A percentile compares a stretch with the other conserved stretches of the same genome.
phyloP scores from a whole-genome alignment of 2,888 invertebrate genomes.

The Ceraclea dissimilis region DNA sequence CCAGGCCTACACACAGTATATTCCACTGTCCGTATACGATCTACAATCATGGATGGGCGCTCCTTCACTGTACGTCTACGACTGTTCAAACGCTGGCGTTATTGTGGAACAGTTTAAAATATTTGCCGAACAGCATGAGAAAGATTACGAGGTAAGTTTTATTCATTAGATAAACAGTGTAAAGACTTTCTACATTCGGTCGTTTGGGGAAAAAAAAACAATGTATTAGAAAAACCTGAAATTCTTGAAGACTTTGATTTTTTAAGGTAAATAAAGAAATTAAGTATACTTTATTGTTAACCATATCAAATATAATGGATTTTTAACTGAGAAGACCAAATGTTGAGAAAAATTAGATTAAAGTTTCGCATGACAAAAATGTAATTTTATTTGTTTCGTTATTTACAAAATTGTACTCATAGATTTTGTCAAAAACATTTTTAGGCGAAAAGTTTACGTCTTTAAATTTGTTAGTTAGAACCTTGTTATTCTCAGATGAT shows the following conservation, averaged over 20 bases:
- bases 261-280: background rate
- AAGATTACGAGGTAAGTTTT: slow-evolving; percentile 58
- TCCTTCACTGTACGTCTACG: slow-evolving; percentile 98
- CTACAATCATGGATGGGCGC: slow-evolving; percentile 99
- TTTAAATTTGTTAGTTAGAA: too few relatives aligned
- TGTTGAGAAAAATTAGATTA: too few relatives aligned
- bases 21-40: slow-evolving; percentile 96
- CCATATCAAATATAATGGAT: too few relatives aligned
- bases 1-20: slow-evolving; percentile 96
- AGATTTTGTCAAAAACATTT: too few relatives aligned
- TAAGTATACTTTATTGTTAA: too few relatives aligned
- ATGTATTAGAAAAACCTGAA: background rate
- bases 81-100: slow-evolving; percentile 97
- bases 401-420: too few relatives aligned
- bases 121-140: slow-evolving; percentile 86
- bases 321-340: too few relatives aligned
- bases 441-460: too few relatives aligned
- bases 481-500: background rate
- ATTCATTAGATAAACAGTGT: too few relatives aligned
- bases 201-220: too few relatives aligned
- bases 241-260: background rate
- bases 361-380: too few relatives aligned
- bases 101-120: slow-evolving; percentile 86
- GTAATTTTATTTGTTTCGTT: too few relatives aligned
- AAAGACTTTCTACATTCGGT: slow-evolving; percentile 12